Conservation (phyloP, 2,113 vertebrate species). For the Pituophis catenifer region DNA sequence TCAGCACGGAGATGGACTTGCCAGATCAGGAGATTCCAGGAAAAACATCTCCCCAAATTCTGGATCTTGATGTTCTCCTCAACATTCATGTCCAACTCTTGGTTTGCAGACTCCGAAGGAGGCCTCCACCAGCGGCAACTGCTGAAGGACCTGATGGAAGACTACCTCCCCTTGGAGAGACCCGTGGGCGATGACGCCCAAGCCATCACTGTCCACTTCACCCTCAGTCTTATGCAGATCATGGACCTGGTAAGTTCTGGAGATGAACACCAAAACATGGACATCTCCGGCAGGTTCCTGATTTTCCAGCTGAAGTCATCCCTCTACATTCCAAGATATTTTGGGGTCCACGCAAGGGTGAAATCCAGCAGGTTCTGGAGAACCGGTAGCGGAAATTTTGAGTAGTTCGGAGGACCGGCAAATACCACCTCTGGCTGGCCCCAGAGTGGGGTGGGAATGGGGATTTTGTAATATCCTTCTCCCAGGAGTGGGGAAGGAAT, state of each 20-base stretch:
- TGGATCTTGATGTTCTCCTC: neutral
- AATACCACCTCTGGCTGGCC: no score
- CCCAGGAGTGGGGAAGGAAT: no score
- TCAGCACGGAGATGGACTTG: neutral
- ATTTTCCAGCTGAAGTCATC: neutral
- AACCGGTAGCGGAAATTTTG: no score
- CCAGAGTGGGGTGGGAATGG: no score
- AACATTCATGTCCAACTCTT: neutral
- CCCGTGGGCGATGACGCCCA: conserved; percentile 78
- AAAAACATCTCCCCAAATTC: neutral
- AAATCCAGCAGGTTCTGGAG: no score
- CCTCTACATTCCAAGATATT: neutral
- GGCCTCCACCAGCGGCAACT: conserved; percentile 77
- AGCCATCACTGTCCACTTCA: conserved; percentile 71
- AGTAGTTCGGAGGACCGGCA: no score
- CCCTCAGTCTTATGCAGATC: conserved; percentile 77
- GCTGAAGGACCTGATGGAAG: conserved; percentile 77
- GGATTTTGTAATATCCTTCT: no score
- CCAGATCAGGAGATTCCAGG: neutral
- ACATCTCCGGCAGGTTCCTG: neutral
- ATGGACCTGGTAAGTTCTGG: conserved; percentile 76
- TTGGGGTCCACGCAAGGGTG: neutral
- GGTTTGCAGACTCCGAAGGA: conserved; percentile 68
- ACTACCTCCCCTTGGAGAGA: conserved; percentile 79
- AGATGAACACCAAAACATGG: neutral